phyloP scores from a whole-genome alignment of 2,888 invertebrate species.

The Lingula anatina region DNA sequence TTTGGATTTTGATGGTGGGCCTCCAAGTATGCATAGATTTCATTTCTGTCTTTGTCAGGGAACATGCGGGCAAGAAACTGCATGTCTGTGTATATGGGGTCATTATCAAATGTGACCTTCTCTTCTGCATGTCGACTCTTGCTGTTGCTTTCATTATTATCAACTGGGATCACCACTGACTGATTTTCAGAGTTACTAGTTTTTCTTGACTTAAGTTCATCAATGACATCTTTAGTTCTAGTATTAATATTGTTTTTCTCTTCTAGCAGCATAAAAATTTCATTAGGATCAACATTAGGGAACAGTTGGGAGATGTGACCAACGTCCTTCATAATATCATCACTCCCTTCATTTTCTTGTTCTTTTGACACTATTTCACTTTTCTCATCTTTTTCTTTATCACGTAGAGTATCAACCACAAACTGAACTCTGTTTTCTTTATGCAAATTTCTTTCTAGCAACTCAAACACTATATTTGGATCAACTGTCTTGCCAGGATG shows the following conservation, averaged over 20 bases:
- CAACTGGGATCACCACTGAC: slow-evolving; percentile 4
- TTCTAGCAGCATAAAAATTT: slow-evolving; percentile 14
- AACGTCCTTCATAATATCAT: slow-evolving; percentile 12
- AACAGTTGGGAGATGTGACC: slow-evolving; percentile 7
- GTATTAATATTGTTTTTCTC: slow-evolving; percentile 6
- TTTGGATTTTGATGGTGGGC: slow-evolving; percentile 35
- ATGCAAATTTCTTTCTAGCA: slow-evolving; percentile 13
- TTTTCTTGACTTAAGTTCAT: slow-evolving; percentile 8
- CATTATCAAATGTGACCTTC: slow-evolving; percentile 21
- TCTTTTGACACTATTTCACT: background rate
- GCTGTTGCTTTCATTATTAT: slow-evolving; percentile 15
- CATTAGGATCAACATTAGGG: slow-evolving; percentile 14
- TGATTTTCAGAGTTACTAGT: background rate
- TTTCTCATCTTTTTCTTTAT: background rate
- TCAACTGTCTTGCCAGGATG: slow-evolving; percentile 9
- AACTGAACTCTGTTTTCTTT: slow-evolving; percentile 12
- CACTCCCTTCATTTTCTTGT: background rate
- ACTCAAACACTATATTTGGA: slow-evolving; percentile 15
- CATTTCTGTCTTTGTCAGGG: slow-evolving; percentile 34
- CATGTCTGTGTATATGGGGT: slow-evolving; percentile 36
- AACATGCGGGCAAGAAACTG: slow-evolving; percentile 30
- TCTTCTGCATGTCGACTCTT: too few species aligned
- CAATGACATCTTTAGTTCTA: slow-evolving; percentile 11
- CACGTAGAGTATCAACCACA: slow-evolving; percentile 9
- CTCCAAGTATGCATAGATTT: slow-evolving; percentile 41